Evolutionary conservation across 2,888 invertebrate genomes (phyloP).

Genomic region (Ormyrus pomaceus): DNA sequence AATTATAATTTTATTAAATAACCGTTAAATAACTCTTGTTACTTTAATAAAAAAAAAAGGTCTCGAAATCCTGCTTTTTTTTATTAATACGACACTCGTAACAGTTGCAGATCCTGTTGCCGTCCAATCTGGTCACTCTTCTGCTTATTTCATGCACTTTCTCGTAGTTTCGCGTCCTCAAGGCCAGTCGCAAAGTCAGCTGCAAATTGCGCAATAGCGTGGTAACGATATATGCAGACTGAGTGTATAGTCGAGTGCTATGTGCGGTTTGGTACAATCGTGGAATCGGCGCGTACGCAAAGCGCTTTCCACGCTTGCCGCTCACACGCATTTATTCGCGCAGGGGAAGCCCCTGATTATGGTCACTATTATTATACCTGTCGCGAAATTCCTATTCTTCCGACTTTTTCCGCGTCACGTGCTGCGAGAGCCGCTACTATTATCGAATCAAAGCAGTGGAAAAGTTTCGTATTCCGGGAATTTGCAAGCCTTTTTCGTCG

Average conservation of each 20-base stretch:
- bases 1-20: slow-evolving; percentile 34
- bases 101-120: too few relatives aligned
- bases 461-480: slow-evolving; percentile 16
- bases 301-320: slow-evolving; percentile 2
- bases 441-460: slow-evolving; percentile 14
- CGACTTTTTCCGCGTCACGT: neutral
- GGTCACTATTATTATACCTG: too few relatives aligned
- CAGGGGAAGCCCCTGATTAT: slow-evolving; percentile 25
- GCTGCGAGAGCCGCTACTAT: neutral
- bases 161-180: slow-evolving; percentile 25
- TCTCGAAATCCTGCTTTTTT: neutral
- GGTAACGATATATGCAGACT: neutral
- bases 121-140: neutral
- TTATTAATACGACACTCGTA: neutral
- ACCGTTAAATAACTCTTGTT: slow-evolving; percentile 35
- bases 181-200: slow-evolving; percentile 26
- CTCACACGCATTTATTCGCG: neutral
- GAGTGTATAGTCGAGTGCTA: neutral
- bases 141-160: slow-evolving; percentile 8
- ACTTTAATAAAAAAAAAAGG: slow-evolving; percentile 16
- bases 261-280: slow-evolving; percentile 1
- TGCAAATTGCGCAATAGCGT: slow-evolving; percentile 37
- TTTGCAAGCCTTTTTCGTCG: neutral
- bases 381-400: slow-evolving; percentile 18
- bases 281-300: neutral